These are phyloP conservation scores for Xenopus borealis DNA, from an alignment of 2,113 vertebrate species.

Conservation along the genomic window DNA sequence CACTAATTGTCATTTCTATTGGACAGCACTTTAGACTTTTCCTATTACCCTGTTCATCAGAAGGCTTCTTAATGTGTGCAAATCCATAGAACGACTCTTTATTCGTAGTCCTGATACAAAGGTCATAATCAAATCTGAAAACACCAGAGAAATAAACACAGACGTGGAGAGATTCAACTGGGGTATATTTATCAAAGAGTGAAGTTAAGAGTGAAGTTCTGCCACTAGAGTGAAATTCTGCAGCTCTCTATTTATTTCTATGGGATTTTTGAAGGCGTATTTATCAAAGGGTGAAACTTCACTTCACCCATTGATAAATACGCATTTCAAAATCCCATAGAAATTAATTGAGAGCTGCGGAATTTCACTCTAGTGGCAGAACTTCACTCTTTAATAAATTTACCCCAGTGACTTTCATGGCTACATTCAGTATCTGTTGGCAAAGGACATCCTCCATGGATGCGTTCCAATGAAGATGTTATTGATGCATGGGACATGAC, in stretches of 20 bases:
- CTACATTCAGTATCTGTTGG: conserved; percentile 41
- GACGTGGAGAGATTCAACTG: conserved; percentile 46
- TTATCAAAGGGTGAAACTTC: too few species aligned
- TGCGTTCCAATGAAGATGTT: conserved; percentile 42
- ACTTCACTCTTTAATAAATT: too few species aligned
- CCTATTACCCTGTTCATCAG: conserved; percentile 48
- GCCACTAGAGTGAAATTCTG: too few species aligned
- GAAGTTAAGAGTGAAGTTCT: too few species aligned
- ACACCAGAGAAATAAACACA: conserved; percentile 38
- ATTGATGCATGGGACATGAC: conserved; percentile 52
- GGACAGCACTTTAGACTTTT: conserved; percentile 53
- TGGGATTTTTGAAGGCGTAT: too few species aligned
- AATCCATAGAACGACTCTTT: conserved; percentile 41
- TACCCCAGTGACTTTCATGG: conserved; percentile 48
- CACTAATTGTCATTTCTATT: conserved; percentile 47
- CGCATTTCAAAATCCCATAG: too few species aligned
- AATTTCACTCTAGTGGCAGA: too few species aligned
- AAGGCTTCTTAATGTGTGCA: conserved; percentile 39
- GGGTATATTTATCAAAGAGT: too few species aligned
- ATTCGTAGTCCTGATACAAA: conserved; percentile 50
- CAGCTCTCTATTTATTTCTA: too few species aligned
- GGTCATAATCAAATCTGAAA: conserved; percentile 51
- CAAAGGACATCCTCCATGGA: conserved; percentile 41
- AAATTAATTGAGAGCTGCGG: too few species aligned
- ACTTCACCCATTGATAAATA: too few species aligned